Percentiles rank a stretch among this genome's conserved stretches.
These are phyloP conservation scores for Eudyptes chrysolophus DNA, from an alignment of 2,113 vertebrate genomes.

Conservation along the genomic window DNA sequence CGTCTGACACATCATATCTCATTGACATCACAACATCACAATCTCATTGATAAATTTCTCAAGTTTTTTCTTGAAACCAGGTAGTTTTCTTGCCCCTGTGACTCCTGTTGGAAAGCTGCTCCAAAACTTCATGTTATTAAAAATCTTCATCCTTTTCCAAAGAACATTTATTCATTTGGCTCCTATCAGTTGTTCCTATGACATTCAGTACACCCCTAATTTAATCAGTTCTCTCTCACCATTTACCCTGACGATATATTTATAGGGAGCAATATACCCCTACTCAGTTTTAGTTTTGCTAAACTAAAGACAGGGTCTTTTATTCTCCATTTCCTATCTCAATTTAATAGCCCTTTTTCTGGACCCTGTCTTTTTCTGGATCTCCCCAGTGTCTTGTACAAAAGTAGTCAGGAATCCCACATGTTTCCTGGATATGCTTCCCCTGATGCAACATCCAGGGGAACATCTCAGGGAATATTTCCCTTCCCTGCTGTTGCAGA, in stretches of 20 bases:
- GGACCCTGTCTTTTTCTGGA: conserved; percentile 25
- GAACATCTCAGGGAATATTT: conserved; percentile 31
- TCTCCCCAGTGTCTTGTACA: conserved; percentile 55
- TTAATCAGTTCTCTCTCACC: neutral
- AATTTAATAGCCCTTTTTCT: neutral
- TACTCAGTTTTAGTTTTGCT: neutral
- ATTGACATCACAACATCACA: conserved; percentile 54
- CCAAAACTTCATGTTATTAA: neutral
- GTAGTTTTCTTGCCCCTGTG: conserved; percentile 31
- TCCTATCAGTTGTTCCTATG: neutral
- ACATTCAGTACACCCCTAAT: neutral
- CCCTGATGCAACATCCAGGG: conserved; percentile 61
- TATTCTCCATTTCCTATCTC: neutral
- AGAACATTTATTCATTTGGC: neutral
- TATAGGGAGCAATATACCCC: neutral
- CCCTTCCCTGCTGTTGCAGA: conserved; percentile 4
- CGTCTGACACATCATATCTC: neutral
- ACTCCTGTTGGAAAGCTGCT: neutral
- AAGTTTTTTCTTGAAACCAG: conserved; percentile 32
- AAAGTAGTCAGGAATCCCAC: conserved; percentile 48
- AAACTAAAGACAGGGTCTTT: neutral
- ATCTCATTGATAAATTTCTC: conserved; percentile 61
- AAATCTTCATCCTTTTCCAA: neutral
- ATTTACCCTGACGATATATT: neutral
- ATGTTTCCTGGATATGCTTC: conserved; percentile 58